phyloP scores from a whole-genome alignment of 2,113 vertebrate genomes.

The Microcebus jonahi region DNA sequence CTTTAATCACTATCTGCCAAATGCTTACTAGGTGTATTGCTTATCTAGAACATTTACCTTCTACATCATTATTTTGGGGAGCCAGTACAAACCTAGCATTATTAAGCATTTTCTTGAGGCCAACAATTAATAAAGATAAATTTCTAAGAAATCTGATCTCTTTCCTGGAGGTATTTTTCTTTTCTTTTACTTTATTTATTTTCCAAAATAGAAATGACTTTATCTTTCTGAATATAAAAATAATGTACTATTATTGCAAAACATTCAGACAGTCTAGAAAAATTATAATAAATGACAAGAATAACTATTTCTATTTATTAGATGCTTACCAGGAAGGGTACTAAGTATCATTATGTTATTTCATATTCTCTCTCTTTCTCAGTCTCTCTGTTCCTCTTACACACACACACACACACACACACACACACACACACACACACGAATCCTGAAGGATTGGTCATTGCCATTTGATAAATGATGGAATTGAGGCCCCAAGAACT shows the following conservation, averaged over 20 bases:
- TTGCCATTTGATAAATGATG: background rate
- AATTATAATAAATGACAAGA: constrained; percentile 16
- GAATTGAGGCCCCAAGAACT: background rate
- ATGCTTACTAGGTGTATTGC: background rate
- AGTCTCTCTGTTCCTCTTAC: background rate
- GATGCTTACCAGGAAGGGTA: background rate
- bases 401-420: background rate
- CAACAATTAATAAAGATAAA: background rate
- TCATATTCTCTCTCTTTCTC: background rate
- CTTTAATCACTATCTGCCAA: background rate
- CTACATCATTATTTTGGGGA: background rate
- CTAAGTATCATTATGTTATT: background rate
- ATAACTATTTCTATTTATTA: background rate
- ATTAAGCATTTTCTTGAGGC: background rate
- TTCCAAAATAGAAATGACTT: constrained; percentile 28
- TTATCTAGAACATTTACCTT: background rate
- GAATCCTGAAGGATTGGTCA: background rate
- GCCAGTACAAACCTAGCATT: background rate
- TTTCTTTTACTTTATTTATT: background rate
- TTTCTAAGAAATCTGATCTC: constrained; percentile 15
- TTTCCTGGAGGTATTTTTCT: background rate
- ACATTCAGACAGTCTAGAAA: background rate
- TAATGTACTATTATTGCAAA: background rate
- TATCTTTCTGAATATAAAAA: constrained; percentile 35
- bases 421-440: background rate